Evolutionary conservation across 2,888 invertebrate genomes (phyloP), one percentile per base, ranked within the genome.

Genomic region (Cyclophora albipunctata): DNA sequence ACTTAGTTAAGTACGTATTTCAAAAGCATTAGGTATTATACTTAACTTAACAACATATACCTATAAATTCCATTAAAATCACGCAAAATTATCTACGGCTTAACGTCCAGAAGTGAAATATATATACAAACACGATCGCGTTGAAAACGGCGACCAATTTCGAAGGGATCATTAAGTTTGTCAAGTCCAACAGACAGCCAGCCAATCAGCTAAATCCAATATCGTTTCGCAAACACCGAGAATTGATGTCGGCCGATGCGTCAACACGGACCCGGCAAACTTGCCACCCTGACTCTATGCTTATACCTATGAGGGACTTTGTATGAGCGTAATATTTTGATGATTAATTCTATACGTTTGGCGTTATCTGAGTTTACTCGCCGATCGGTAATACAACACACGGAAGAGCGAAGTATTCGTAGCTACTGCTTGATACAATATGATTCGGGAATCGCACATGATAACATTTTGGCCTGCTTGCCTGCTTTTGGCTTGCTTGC

Each of bases 181-280:
- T 61, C 60, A 67, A 72, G 68, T 71, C 69, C 66, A 60, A 58
- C 69, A 64, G 69, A 66, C 68, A 63, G 67, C 59, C 73, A 81
- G 82, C 83, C 82, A 83, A 83, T 78, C 80, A 77, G 80, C 81
- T 78, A 83, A 80, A 71, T 79, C 69, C 82, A 81, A 81, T 80
- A 83, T 75, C 71, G 74, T 64, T 70, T 64, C 54, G 71, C 80
- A 84, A 83, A 83, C 79, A 84, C 54, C 58, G 66, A 69, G 68
- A 73, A 73, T 75, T 71, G 73, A 72, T 74, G 72, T 71, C 67
- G 67, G 66, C 71, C 69, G 63, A 58, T 64, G 67, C 69, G 67
- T 71, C 74, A 71, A 74, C 72, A 73, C 53, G 50, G 49, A 59
- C 60, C 62, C 66, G 62, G 55, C 64, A 63, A 63, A 65, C 71